phyloP scores from a whole-genome alignment of 2,113 vertebrate genomes.

The Pseudois nayaur region DNA sequence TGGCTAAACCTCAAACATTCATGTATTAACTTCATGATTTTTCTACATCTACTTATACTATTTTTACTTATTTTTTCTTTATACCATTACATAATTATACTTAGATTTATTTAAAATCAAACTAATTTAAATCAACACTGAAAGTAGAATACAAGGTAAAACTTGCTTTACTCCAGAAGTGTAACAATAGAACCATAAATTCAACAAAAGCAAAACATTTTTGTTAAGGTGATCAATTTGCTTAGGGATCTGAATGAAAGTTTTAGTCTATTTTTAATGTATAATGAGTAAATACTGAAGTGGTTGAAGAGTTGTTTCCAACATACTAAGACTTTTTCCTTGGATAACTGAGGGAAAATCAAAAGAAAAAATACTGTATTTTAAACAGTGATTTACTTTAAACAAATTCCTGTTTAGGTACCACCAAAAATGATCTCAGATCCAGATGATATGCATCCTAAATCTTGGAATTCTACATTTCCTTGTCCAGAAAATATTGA shows the following conservation, averaged over 20 bases:
- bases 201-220: not conserved
- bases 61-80: not conserved
- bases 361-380: not conserved
- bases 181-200: not conserved
- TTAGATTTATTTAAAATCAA: not conserved
- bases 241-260: not conserved
- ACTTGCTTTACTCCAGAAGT: not conserved
- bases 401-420: not conserved
- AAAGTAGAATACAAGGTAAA: not conserved
- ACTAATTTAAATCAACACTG: not conserved
- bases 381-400: not conserved
- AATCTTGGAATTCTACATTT: not conserved
- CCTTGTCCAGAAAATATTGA: not conserved
- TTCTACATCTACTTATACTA: not conserved
- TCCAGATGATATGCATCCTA: not conserved
- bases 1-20: not conserved
- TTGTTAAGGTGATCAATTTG: not conserved
- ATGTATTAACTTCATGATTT: not conserved
- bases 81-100: not conserved
- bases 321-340: not conserved
- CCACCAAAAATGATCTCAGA: not conserved
- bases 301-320: not conserved
- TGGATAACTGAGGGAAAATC: not conserved
- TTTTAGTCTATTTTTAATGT: not conserved
- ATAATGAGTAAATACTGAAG: not conserved